Evolutionary conservation across 1,140 invertebrate species (phyloP).

Genomic region (Dreissena rostriformis): DNA sequence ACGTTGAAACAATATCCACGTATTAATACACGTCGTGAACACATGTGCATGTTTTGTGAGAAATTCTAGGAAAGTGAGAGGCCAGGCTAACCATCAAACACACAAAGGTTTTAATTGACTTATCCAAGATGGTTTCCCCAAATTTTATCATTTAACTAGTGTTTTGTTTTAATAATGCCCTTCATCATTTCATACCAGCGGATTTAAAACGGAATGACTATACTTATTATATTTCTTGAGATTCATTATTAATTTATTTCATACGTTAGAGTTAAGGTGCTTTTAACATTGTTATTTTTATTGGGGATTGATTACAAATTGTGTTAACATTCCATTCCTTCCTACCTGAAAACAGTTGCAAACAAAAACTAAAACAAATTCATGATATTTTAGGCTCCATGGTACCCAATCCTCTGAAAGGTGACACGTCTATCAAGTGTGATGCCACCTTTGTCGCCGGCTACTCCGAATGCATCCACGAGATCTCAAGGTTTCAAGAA

Average conservation of each 20-base stretch:
- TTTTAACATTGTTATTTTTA: not conserved
- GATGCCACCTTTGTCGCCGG: constrained; percentile 16
- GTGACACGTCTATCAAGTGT: not conserved
- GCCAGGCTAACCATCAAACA: not conserved
- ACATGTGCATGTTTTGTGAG: not conserved
- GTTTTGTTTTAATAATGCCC: not conserved
- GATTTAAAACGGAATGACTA: too few relatives aligned
- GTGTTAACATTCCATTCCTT: not conserved
- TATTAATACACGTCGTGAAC: not conserved
- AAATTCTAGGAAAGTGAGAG: not conserved
- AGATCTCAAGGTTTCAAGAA: constrained; percentile 40
- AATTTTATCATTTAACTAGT: too few relatives aligned
- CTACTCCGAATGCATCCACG: constrained; percentile 38
- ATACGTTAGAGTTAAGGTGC: not conserved
- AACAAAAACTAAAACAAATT: too few relatives aligned
- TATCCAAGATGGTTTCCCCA: too few relatives aligned
- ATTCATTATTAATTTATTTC: not conserved
- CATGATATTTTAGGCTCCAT: too few relatives aligned
- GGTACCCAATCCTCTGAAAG: not conserved
- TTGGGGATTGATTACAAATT: not conserved
- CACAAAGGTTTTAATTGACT: not conserved
- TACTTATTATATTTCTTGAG: not conserved
- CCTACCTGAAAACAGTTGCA: not conserved
- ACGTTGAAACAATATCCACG: not conserved
- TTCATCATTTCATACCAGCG: too few relatives aligned